phyloP scores from a whole-genome alignment of 2,797 vertebrate species.

The Macrochelys suwanniensis region DNA sequence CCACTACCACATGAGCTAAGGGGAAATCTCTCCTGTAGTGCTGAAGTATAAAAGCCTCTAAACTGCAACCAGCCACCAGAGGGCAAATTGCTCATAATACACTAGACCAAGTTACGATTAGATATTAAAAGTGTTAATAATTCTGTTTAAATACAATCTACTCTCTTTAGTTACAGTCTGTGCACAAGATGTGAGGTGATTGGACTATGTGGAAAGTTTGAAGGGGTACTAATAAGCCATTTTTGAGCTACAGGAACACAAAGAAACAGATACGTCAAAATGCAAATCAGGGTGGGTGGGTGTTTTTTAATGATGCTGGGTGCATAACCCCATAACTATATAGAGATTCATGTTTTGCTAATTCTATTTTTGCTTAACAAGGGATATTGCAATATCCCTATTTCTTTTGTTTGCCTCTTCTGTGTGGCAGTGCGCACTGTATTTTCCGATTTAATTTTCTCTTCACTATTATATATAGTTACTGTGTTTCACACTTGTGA shows the following conservation, averaged over 20 bases:
- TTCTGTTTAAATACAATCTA: not conserved
- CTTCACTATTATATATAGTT: not conserved
- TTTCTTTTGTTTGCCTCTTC: not conserved
- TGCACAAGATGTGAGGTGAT: not conserved
- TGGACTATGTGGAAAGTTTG: not conserved
- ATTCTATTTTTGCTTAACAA: not conserved
- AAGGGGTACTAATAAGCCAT: not conserved
- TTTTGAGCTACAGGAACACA: not conserved
- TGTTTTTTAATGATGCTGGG: not conserved
- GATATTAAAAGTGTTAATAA: not conserved
- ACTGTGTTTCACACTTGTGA: not conserved
- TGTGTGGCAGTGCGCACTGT: not conserved
- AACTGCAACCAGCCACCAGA: not conserved
- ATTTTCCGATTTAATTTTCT: not conserved
- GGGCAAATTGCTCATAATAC: not conserved
- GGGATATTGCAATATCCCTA: not conserved
- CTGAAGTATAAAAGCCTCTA: not conserved
- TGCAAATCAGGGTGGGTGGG: not conserved
- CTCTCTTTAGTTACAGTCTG: not conserved
- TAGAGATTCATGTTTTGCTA: not conserved
- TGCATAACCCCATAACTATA: not conserved
- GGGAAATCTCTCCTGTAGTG: not conserved
- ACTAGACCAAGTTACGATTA: not conserved
- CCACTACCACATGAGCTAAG: not conserved
- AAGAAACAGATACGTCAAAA: not conserved